A percentile compares a stretch with the other conserved stretches of the same genome.
phyloP scores from a whole-genome alignment of 2,888 invertebrate species.

The Dynastes tityus region DNA sequence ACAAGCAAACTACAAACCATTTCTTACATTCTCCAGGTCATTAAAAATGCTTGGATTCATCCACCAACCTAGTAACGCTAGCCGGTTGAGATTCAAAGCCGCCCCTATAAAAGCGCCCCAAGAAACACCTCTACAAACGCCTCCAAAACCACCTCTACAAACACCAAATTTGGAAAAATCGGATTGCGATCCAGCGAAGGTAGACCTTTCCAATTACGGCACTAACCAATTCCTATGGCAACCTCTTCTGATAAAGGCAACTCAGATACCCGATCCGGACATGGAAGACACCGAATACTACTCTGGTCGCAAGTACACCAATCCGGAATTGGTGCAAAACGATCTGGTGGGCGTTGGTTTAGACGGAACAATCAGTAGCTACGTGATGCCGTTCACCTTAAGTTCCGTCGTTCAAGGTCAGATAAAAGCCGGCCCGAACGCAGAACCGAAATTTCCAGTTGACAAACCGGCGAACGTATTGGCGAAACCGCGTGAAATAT shows the following conservation, averaged over 20 bases:
- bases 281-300: slow-evolving; percentile 44
- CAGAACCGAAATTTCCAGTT: slow-evolving; percentile 21
- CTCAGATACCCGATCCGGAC: slow-evolving; percentile 41
- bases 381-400: slow-evolving; percentile 44
- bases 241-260: slow-evolving; percentile 32
- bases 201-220: slow-evolving; percentile 25
- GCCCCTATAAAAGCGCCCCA: too few relatives aligned
- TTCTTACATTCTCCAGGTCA: neutral
- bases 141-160: neutral
- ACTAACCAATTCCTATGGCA: slow-evolving; percentile 38
- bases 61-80: neutral
- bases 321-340: slow-evolving; percentile 43
- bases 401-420: slow-evolving; percentile 33
- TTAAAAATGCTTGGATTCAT: neutral
- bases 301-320: slow-evolving; percentile 27
- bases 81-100: too few relatives aligned
- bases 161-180: neutral
- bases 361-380: slow-evolving; percentile 43
- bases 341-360: slow-evolving; percentile 32
- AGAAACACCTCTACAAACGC: neutral
- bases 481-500: neutral
- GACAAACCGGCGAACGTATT: slow-evolving; percentile 27
- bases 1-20: neutral
- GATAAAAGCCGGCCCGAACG: slow-evolving; percentile 9
- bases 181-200: slow-evolving; percentile 15